phyloP scores from a whole-genome alignment of 2,113 vertebrate genomes.

The Halcyon malimbica region DNA sequence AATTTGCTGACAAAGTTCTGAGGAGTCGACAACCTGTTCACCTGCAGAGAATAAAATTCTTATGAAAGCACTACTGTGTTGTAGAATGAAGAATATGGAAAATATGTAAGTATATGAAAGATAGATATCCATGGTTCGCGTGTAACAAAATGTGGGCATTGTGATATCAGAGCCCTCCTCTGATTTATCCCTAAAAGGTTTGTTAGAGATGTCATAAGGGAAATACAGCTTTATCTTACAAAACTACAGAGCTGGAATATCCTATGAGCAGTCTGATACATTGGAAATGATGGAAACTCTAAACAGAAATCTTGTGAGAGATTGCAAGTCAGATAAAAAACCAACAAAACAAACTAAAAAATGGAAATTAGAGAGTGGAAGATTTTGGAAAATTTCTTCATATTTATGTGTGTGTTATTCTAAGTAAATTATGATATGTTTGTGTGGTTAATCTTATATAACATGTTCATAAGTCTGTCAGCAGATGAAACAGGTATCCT shows the following conservation, averaged over 20 bases:
- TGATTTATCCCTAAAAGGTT: neutral
- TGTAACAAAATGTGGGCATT: neutral
- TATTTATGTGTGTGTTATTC: neutral
- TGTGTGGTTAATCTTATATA: neutral
- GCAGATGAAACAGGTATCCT: neutral
- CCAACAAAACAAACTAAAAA: neutral
- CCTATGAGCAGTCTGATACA: neutral
- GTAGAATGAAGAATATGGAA: neutral
- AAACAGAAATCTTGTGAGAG: neutral
- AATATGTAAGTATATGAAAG: neutral
- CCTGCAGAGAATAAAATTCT: neutral
- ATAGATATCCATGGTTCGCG: neutral
- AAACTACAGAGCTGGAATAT: neutral
- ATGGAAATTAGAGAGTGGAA: neutral
- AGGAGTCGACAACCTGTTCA: neutral
- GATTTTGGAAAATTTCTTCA: neutral
- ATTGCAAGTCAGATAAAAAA: neutral
- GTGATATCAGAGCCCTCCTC: neutral
- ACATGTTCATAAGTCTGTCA: neutral
- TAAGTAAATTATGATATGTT: neutral
- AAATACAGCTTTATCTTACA: neutral
- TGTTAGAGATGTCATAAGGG: neutral
- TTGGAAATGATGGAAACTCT: neutral
- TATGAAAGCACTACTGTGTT: neutral
- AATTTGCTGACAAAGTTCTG: neutral